Evolutionary conservation across 2,113 vertebrate species (phyloP).

Genomic region (Budorcas taxicolor): DNA sequence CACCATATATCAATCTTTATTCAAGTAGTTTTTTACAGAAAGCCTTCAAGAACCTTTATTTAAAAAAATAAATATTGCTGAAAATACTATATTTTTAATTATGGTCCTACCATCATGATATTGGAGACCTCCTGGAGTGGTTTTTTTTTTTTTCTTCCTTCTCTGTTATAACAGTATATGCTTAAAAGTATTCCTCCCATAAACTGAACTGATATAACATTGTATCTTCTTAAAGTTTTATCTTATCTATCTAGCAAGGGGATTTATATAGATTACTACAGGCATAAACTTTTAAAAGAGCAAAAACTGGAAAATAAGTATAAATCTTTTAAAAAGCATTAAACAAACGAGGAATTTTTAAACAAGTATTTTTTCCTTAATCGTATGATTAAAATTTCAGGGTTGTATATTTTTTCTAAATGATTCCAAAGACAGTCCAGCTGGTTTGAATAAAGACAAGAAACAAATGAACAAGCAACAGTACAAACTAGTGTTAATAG

Average conservation of each 20-base stretch:
- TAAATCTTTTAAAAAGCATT: not conserved
- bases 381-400: slow-evolving; percentile 32
- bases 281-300: slow-evolving; percentile 13
- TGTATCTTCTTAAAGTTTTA: not conserved
- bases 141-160: not conserved
- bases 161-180: not conserved
- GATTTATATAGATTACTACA: slow-evolving; percentile 10
- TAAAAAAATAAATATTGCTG: not conserved
- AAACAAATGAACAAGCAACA: not conserved
- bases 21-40: not conserved
- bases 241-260: not conserved
- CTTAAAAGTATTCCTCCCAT: not conserved
- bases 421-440: slow-evolving; percentile 36
- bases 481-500: not conserved
- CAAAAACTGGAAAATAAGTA: not conserved
- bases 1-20: not conserved
- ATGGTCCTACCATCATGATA: not conserved
- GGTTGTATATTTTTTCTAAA: slow-evolving; percentile 29
- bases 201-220: not conserved
- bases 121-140: not conserved
- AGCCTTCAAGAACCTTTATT: not conserved
- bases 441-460: slow-evolving; percentile 22
- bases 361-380: slow-evolving; percentile 28
- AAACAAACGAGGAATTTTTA: slow-evolving; percentile 41
- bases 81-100: not conserved